Percentiles rank a stretch among this genome's conserved stretches.
phyloP scores from a whole-genome alignment of 2,113 vertebrate genomes.

The Callipepla squamata region DNA sequence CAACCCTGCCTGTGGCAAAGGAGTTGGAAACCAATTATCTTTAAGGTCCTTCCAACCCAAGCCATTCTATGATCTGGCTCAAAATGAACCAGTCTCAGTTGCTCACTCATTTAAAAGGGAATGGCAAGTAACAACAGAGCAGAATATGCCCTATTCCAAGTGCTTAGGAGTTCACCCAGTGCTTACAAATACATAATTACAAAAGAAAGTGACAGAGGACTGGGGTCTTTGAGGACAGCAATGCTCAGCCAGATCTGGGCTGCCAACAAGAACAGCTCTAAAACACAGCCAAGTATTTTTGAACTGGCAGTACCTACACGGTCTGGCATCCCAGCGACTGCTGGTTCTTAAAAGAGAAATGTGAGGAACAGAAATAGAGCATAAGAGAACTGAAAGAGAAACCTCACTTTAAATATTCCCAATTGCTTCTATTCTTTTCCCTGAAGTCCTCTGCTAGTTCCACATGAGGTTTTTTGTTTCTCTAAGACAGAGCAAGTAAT shows the following conservation, averaged over 20 bases:
- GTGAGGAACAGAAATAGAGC: not conserved
- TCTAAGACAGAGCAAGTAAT: not conserved
- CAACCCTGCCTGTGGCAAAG: too few relatives aligned
- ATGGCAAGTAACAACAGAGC: not conserved
- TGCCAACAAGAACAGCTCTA: not conserved
- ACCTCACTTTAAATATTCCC: constrained; percentile 45
- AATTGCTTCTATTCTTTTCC: constrained; percentile 48
- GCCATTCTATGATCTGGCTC: not conserved
- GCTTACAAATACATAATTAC: not conserved
- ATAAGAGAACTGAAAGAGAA: constrained; percentile 61
- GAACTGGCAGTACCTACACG: rapidly evolving
- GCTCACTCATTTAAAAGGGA: not conserved
- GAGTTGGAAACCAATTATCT: too few relatives aligned
- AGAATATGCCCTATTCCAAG: not conserved
- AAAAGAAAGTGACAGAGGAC: not conserved
- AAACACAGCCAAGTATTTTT: not conserved
- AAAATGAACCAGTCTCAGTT: not conserved
- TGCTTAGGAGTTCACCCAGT: not conserved
- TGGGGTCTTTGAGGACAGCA: not conserved
- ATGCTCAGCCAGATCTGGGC: not conserved
- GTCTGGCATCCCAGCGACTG: not conserved
- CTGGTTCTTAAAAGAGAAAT: not conserved
- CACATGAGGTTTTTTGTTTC: not conserved
- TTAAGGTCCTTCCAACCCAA: too few relatives aligned
- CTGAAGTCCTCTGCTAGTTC: not conserved